Conservation (phyloP, 2,797 vertebrate species). For the Yasuhikotakia modesta region DNA sequence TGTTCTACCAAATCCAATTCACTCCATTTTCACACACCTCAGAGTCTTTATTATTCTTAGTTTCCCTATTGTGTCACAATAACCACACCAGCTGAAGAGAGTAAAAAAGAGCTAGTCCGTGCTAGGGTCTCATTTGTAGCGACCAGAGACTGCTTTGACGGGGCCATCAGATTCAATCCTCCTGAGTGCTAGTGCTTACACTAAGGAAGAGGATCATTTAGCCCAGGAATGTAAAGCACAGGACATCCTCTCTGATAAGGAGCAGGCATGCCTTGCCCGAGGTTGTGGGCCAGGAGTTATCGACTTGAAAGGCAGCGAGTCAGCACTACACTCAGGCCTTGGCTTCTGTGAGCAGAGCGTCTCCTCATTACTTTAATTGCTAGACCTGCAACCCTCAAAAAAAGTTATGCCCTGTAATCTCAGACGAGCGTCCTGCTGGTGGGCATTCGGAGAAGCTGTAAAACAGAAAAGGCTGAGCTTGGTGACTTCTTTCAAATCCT, state of each 20-base stretch:
- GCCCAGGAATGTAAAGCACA: constrained; percentile 66
- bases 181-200: constrained; percentile 62
- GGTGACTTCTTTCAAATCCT: constrained; percentile 33
- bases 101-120: constrained; percentile 21
- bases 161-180: constrained; percentile 70
- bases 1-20: background rate
- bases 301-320: constrained; percentile 61
- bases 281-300: constrained; percentile 60
- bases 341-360: constrained; percentile 58
- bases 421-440: constrained; percentile 46
- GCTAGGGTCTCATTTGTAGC: constrained; percentile 54
- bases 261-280: constrained; percentile 58
- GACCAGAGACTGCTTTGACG: constrained; percentile 63
- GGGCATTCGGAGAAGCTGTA: constrained; percentile 38
- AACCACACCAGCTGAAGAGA: constrained; percentile 14
- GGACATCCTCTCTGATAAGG: constrained; percentile 68
- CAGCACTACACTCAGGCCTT: constrained; percentile 56
- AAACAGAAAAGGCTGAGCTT: constrained; percentile 21
- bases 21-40: background rate
- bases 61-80: constrained; percentile 23
- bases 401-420: constrained; percentile 58
- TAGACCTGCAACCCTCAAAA: constrained; percentile 56
- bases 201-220: constrained; percentile 65
- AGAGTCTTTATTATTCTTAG: constrained; percentile 2
- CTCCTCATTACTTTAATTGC: constrained; percentile 66